Base-by-base conservation (phyloP, 2,113 vertebrate genomes). In the Cercocebus atys region DNA sequence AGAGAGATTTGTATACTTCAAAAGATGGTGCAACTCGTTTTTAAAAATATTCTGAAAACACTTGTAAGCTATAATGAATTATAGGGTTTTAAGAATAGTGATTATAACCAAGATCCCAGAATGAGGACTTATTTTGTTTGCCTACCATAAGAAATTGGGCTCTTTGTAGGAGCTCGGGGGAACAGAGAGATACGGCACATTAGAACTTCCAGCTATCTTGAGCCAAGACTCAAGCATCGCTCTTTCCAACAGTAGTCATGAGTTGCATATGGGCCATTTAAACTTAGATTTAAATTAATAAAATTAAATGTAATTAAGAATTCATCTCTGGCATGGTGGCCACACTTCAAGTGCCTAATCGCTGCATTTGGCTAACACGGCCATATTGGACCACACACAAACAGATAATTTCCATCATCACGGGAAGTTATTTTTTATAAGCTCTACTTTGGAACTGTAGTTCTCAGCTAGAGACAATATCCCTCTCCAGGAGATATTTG, bases 111-210 rank as follows among this genome's bases (percentile, higher is more conserved):
- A 20, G 11, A 10, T 73, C n/a, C 2, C 6, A 84, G 17, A 10
- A 57, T 84, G 8, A 76, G 1, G 38, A 4, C 20, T 30, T 70
- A 7, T 8, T 87, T n/a, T 72, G 43, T n/a, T 40, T 35, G 16
- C 8, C 30, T 61, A 4, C 8, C 23, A 38, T 40, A 13, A 52
- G 17, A 83, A 59, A 40, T 75, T 50, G 10, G 18, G 25, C 27
- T 30, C 23, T 3, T 23, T 25, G 6, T 6, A 18, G 9, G 61
- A 70, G 11, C 20, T 85, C 5, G 27, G 9, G 4, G 9, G 0
- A 5, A 87, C 76, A 73, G 72, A 72, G 14, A 83, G 82, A 68
- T 11, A 45, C 8, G 8, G 30, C 5, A 3, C 14, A 23, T 83
- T 52, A 79, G 30, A 59, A 50, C 2, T 52, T 68, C 11, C 6